phyloP scores from a whole-genome alignment of 2,888 invertebrate species.

The Drosophila ustulata region DNA sequence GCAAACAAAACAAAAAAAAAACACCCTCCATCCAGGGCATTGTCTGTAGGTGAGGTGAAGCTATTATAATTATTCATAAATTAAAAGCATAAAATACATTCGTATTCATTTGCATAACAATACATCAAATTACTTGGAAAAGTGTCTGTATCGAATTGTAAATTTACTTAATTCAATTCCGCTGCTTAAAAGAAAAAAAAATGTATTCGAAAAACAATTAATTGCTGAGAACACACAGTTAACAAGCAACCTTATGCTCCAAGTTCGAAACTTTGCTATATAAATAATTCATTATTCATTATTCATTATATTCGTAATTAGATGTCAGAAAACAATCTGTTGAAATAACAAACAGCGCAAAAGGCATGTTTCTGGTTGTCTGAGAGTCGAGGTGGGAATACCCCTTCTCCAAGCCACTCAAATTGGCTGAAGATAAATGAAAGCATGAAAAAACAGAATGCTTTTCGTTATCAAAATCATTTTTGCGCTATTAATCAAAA shows the following conservation, averaged over 20 bases:
- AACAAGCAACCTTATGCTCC: neutral
- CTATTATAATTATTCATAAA: neutral
- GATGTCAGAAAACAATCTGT: conserved; percentile 10
- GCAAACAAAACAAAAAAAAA: conserved; percentile 5
- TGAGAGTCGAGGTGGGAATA: neutral
- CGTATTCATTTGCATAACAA: conserved; percentile 29
- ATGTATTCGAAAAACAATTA: neutral
- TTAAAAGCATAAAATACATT: conserved; percentile 6
- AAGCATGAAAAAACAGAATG: neutral
- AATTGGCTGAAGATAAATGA: conserved; percentile 9
- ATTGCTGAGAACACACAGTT: neutral
- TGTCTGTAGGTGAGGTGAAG: conserved; percentile 33
- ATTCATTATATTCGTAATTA: conserved; percentile 54
- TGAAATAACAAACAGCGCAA: neutral
- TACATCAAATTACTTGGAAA: conserved; percentile 1
- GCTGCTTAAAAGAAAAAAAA: neutral
- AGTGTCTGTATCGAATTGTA: neutral
- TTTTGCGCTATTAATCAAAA: conserved; percentile 4
- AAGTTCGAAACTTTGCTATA: neutral
- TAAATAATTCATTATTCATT: conserved; percentile 59
- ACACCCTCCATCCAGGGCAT: conserved; percentile 3
- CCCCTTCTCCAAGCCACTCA: neutral
- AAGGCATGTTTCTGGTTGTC: neutral
- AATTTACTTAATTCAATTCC: conserved; percentile 1
- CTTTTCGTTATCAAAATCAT: neutral